These are phyloP conservation scores for Aphis gossypii DNA, from an alignment of 1,140 invertebrate genomes.

Conservation along the genomic window DNA sequence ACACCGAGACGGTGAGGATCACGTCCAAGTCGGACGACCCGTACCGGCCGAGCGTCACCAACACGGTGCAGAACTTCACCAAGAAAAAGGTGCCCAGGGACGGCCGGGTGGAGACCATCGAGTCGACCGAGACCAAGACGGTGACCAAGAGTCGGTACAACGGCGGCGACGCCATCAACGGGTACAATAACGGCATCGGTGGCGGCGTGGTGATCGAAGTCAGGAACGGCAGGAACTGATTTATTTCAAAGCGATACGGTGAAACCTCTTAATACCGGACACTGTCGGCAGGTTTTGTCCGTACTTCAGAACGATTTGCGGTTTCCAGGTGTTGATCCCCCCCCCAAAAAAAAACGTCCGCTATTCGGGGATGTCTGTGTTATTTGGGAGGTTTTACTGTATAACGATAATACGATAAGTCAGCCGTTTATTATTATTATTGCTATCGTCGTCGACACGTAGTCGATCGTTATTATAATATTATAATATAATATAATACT, in stretches of 20 bases:
- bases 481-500: background rate
- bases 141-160: conserved; percentile 72
- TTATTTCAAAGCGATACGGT: background rate
- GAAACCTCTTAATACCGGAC: background rate
- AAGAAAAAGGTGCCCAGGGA: conserved; percentile 73
- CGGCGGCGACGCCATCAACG: conserved; percentile 64
- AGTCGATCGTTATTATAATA: background rate
- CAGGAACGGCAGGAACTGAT: conserved; percentile 64
- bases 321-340: background rate
- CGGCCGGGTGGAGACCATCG: conserved; percentile 71
- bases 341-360: background rate
- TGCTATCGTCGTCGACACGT: too few species aligned
- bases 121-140: conserved; percentile 74
- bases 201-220: conserved; percentile 66
- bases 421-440: background rate
- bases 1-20: conserved; percentile 74
- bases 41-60: conserved; percentile 70
- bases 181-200: conserved; percentile 66
- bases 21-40: conserved; percentile 73
- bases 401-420: background rate
- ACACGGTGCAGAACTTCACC: conserved; percentile 73
- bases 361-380: background rate
- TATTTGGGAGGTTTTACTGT: background rate
- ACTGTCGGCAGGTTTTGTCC: background rate
- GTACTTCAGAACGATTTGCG: background rate